Percentiles rank a stretch among this genome's conserved stretches.
Evolutionary conservation across 2,888 invertebrate genomes (phyloP).

Genomic region (Eristalis tenax): DNA sequence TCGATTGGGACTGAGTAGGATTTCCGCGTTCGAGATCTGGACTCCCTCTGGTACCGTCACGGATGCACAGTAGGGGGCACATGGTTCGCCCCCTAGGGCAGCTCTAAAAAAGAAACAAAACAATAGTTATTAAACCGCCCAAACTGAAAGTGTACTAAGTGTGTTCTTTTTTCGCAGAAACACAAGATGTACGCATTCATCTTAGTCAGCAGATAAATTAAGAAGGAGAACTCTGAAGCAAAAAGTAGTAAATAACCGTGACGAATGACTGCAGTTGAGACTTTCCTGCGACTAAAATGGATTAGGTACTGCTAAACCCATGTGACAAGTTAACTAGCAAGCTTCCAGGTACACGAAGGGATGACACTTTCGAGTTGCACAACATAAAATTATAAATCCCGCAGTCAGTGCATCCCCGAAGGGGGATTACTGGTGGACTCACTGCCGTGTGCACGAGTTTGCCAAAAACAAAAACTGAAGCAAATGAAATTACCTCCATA

Average conservation of each 20-base stretch:
- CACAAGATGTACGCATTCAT: neutral
- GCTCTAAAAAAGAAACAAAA: constrained; percentile 75
- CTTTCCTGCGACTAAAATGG: neutral
- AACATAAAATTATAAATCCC: neutral
- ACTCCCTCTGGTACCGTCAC: constrained; percentile 68
- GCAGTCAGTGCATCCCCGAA: neutral
- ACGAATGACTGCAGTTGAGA: neutral
- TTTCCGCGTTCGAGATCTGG: constrained; percentile 68
- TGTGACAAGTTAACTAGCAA: neutral
- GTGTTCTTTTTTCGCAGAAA: neutral
- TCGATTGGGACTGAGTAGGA: constrained; percentile 72
- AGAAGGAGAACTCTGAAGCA: neutral
- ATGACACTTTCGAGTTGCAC: neutral
- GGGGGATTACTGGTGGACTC: neutral
- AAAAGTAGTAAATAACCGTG: neutral
- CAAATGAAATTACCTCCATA: neutral
- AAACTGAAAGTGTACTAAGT: neutral
- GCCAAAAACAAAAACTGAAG: neutral
- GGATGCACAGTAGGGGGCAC: constrained; percentile 76
- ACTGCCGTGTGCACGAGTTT: neutral
- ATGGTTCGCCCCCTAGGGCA: constrained; percentile 78
- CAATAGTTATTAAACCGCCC: constrained; percentile 6
- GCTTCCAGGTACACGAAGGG: too few species aligned
- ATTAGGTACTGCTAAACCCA: neutral
- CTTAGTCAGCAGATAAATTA: neutral